Evolutionary conservation across 2,888 invertebrate species (phyloP).

Genomic region (Hoplodrina ambigua): DNA sequence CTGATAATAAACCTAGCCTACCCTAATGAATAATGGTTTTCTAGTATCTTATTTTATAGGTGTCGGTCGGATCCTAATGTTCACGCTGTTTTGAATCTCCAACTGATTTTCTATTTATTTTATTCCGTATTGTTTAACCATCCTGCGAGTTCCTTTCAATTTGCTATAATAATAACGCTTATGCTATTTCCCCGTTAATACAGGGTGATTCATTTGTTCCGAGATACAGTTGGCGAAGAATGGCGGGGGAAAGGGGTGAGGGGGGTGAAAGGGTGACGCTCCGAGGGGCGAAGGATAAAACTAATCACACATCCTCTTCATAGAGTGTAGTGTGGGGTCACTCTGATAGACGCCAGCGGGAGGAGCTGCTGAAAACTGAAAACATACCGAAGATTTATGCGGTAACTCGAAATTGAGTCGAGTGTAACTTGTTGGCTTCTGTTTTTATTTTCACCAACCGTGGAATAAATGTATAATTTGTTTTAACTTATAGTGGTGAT

Average conservation of each 20-base stretch:
- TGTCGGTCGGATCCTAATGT: no score
- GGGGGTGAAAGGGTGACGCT: constrained; percentile 59
- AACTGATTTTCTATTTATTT: constrained; percentile 17
- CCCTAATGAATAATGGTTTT: no score
- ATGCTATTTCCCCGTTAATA: constrained; percentile 70
- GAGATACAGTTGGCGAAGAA: constrained; percentile 78
- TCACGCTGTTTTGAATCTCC: not conserved
- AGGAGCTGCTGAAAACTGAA: constrained; percentile 45
- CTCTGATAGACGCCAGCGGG: constrained; percentile 56
- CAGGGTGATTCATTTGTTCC: constrained; percentile 79
- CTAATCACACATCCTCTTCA: constrained; percentile 88
- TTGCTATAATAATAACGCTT: constrained; percentile 68
- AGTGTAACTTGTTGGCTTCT: constrained; percentile 7
- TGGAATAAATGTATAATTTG: not conserved
- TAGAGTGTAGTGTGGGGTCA: constrained; percentile 59
- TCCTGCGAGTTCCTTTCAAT: constrained; percentile 65
- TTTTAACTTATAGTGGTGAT: not conserved
- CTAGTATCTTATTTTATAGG: no score
- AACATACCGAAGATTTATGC: constrained; percentile 34
- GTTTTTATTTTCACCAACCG: not conserved
- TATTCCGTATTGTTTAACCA: constrained; percentile 12
- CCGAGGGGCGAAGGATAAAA: constrained; percentile 84
- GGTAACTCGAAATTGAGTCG: constrained; percentile 6
- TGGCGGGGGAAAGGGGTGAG: constrained; percentile 64
- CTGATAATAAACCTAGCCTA: no score